A percentile compares a stretch with the other conserved stretches of the same genome.
Conservation (phyloP, 2,888 invertebrate genomes). For the Eretmocerus hayati region DNA sequence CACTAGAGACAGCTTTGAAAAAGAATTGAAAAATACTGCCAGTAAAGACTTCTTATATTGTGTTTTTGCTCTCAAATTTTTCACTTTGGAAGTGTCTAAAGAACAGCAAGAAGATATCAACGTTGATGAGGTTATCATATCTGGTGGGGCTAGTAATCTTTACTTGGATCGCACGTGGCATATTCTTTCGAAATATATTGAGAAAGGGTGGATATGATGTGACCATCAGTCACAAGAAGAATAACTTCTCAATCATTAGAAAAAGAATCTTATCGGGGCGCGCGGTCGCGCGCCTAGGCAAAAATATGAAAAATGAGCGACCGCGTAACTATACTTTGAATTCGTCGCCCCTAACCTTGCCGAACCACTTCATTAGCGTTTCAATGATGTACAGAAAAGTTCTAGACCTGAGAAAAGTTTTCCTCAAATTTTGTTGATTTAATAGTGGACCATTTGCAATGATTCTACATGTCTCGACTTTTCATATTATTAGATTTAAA, state of each 20-base stretch:
- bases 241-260: not conserved
- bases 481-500: too few relatives aligned
- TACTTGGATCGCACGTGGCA: not conserved
- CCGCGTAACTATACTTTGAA: too few relatives aligned
- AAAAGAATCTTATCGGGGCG: not conserved
- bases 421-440: too few relatives aligned
- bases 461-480: too few relatives aligned
- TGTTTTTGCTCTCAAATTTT: slow-evolving; percentile 2
- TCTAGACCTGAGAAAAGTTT: too few relatives aligned
- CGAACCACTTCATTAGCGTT: too few relatives aligned
- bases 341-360: too few relatives aligned
- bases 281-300: not conserved
- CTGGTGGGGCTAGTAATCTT: not conserved
- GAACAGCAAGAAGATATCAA: slow-evolving; percentile 21
- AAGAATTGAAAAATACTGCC: slow-evolving; percentile 27
- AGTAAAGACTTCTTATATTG: slow-evolving; percentile 31
- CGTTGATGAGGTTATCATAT: slow-evolving; percentile 23
- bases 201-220: slow-evolving; percentile 1
- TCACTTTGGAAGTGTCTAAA: not conserved
- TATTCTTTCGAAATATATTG: slow-evolving; percentile 4
- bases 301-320: too few relatives aligned
- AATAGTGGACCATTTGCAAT: too few relatives aligned
- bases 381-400: too few relatives aligned
- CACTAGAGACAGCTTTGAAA: slow-evolving; percentile 28
- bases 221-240: too few relatives aligned